These are phyloP conservation scores for Volucella zonaria DNA, from an alignment of 2,888 invertebrate species.

Conservation along the genomic window DNA sequence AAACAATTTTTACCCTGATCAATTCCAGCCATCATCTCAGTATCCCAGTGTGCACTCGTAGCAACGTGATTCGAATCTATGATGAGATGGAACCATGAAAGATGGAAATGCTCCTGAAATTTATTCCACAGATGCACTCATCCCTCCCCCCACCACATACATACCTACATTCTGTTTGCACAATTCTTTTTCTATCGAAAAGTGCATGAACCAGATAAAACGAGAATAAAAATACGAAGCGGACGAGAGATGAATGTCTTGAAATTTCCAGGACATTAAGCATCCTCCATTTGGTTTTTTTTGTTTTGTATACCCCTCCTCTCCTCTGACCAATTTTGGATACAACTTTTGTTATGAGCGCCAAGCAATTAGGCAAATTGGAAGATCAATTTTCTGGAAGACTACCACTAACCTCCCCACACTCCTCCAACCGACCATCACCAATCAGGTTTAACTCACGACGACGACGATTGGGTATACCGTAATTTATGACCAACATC, in stretches of 20 bases:
- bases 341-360: conserved; percentile 27
- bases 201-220: neutral
- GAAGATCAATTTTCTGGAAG: conserved; percentile 36
- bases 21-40: neutral
- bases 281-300: neutral
- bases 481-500: conserved; percentile 36
- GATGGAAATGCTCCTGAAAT: conserved; percentile 17
- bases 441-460: conserved; percentile 8
- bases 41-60: neutral
- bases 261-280: conserved; percentile 28
- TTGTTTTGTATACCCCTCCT: neutral
- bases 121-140: conserved; percentile 42
- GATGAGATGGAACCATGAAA: conserved; percentile 20
- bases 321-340: neutral
- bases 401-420: conserved; percentile 8
- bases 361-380: conserved; percentile 62
- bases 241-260: neutral
- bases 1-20: conserved; percentile 4
- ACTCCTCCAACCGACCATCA: neutral
- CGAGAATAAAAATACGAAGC: neutral
- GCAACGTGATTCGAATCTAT: conserved; percentile 54
- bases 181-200: neutral
- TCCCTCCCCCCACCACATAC: neutral
- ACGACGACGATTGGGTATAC: conserved; percentile 29
- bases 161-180: neutral